A percentile compares a stretch with the other conserved stretches of the same genome.
These are phyloP conservation scores for Onychorhynchus coronatus DNA, from an alignment of 2,113 vertebrate genomes.

Conservation along the genomic window DNA sequence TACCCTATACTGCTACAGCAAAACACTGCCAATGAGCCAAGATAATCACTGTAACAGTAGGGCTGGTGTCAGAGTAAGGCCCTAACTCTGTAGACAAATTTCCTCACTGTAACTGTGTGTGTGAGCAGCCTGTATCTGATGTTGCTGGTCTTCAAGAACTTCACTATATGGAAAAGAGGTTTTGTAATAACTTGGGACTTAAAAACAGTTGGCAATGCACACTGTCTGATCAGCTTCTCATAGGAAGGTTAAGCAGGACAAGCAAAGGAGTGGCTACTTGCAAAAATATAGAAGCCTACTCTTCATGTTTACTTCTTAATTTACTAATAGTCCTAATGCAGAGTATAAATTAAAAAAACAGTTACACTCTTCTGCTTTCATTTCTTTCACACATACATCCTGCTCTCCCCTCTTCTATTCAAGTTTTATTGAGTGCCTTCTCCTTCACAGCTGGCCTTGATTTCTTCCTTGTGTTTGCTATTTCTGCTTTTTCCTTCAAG, in stretches of 20 bases:
- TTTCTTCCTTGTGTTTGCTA: background rate
- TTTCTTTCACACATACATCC: background rate
- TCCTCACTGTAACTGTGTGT: background rate
- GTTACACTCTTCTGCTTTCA: background rate
- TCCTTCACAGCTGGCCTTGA: background rate
- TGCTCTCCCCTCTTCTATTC: background rate
- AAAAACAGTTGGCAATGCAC: background rate
- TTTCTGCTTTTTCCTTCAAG: background rate
- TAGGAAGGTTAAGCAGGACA: background rate
- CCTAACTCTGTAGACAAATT: background rate
- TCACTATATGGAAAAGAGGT: background rate
- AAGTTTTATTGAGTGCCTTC: background rate
- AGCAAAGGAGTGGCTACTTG: background rate
- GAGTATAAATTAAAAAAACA: background rate
- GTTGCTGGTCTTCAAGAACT: background rate
- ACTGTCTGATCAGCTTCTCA: background rate
- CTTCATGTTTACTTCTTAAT: background rate
- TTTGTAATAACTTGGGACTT: background rate
- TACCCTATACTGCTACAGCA: background rate
- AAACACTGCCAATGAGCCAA: background rate
- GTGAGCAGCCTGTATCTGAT: background rate
- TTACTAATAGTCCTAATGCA: background rate
- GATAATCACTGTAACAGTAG: background rate
- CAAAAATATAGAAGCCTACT: background rate
- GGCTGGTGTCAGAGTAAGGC: background rate